These are phyloP conservation scores for Lamproptera curius DNA, from an alignment of 2,888 invertebrate genomes.

Conservation along the genomic window DNA sequence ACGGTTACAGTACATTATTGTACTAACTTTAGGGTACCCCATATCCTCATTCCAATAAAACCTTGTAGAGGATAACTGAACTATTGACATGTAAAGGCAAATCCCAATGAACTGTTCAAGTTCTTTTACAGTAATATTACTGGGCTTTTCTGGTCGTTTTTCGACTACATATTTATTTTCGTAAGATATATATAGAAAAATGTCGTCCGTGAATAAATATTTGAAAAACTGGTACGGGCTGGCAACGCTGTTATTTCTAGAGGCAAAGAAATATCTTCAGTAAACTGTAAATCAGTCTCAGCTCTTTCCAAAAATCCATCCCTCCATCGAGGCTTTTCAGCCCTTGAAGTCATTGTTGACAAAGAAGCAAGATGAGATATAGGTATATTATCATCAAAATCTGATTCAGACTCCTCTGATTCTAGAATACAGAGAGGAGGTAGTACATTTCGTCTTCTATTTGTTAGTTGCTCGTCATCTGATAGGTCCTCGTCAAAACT, in stretches of 20 bases:
- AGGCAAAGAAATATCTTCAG: conserved; percentile 7
- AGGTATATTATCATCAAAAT: too few relatives aligned
- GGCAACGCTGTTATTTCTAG: conserved; percentile 4
- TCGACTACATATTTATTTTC: conserved; percentile 13
- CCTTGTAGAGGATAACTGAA: conserved; percentile 18
- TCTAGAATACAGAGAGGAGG: background rate
- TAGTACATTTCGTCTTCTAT: too few relatives aligned
- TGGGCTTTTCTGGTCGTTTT: background rate
- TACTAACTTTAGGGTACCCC: background rate
- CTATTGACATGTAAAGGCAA: conserved; percentile 23
- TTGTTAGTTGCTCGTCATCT: background rate
- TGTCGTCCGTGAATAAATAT: conserved; percentile 16
- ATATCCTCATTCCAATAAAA: background rate
- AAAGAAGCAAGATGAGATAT: background rate
- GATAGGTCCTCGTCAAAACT: background rate
- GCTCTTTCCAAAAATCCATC: background rate
- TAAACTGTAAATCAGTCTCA: background rate
- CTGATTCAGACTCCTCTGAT: background rate
- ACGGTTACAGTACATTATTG: conserved; percentile 21
- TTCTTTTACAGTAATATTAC: conserved; percentile 10
- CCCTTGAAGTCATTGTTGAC: background rate
- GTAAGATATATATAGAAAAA: conserved; percentile 7
- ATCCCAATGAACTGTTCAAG: conserved; percentile 24
- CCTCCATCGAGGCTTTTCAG: background rate
- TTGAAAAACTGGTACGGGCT: conserved; percentile 16